A percentile compares a stretch with the other conserved stretches of the same genome.
Conservation (phyloP, 2,888 invertebrate genomes). For the Protonemura montana region DNA sequence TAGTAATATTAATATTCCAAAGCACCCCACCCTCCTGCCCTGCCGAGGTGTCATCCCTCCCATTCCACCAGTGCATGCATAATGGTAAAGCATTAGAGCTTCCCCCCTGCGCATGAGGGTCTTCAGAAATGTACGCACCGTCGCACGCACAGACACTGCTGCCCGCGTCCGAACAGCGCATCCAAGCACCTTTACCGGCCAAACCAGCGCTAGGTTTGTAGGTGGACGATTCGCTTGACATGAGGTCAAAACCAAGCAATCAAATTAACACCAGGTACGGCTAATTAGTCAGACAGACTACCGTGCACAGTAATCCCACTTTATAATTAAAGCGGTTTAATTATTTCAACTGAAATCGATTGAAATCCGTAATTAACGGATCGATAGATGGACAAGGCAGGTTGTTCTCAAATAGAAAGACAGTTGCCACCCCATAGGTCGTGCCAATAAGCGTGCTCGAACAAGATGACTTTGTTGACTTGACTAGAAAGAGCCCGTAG, state of each 20-base stretch:
- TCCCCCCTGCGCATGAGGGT: neutral
- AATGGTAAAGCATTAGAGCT: neutral
- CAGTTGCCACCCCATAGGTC: neutral
- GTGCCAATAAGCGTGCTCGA: neutral
- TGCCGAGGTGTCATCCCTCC: slow-evolving; percentile 36
- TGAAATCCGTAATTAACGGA: neutral
- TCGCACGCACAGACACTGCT: neutral
- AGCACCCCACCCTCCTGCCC: slow-evolving; percentile 15
- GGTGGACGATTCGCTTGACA: neutral
- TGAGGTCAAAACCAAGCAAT: neutral
- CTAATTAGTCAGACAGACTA: neutral
- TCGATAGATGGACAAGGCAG: neutral
- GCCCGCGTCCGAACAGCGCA: neutral
- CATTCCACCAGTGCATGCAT: neutral
- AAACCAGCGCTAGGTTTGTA: neutral
- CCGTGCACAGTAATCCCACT: neutral
- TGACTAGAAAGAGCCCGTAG: neutral
- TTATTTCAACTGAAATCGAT: neutral
- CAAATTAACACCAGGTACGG: neutral
- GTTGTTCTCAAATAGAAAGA: neutral
- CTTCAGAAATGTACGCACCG: neutral
- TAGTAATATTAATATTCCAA: slow-evolving; percentile 7
- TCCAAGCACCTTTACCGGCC: neutral
- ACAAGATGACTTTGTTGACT: neutral
- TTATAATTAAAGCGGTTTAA: neutral